Evolutionary conservation across 2,888 invertebrate genomes (phyloP).

Genomic region (Limnephilus lunatus): DNA sequence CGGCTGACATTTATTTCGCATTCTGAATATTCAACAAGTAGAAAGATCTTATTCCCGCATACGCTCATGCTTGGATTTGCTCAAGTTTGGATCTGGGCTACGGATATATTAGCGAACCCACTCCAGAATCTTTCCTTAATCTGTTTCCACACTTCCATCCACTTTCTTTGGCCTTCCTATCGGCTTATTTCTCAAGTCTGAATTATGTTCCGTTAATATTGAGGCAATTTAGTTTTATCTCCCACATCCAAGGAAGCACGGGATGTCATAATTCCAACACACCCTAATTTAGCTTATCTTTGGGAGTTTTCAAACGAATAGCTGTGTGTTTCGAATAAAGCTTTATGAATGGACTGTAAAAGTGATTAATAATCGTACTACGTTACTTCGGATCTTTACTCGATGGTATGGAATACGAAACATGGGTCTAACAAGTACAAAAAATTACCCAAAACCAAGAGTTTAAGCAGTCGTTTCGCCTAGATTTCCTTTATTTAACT

Average conservation of each 20-base stretch:
- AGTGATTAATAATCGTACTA: slow-evolving; percentile 24
- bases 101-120: slow-evolving; percentile 17
- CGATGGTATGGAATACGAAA: not conserved
- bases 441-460: not conserved
- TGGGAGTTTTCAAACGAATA: slow-evolving; percentile 17
- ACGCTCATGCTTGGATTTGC: not conserved
- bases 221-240: slow-evolving; percentile 39
- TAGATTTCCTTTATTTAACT: no score
- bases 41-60: not conserved
- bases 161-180: slow-evolving; percentile 25
- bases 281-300: slow-evolving; percentile 52
- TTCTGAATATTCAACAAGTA: slow-evolving; percentile 43
- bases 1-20: slow-evolving; percentile 29
- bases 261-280: slow-evolving; percentile 47
- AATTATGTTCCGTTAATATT: slow-evolving; percentile 44
- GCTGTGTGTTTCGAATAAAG: slow-evolving; percentile 10
- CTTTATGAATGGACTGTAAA: not conserved
- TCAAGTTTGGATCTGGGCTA: not conserved
- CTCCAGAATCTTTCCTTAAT: slow-evolving; percentile 21
- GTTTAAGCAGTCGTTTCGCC: not conserved
- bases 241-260: not conserved
- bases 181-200: slow-evolving; percentile 27
- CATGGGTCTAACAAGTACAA: not conserved
- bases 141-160: slow-evolving; percentile 39
- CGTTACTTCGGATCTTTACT: not conserved